Base-by-base conservation (phyloP, 2,113 vertebrate genomes). In the Carollia perspicillata region DNA sequence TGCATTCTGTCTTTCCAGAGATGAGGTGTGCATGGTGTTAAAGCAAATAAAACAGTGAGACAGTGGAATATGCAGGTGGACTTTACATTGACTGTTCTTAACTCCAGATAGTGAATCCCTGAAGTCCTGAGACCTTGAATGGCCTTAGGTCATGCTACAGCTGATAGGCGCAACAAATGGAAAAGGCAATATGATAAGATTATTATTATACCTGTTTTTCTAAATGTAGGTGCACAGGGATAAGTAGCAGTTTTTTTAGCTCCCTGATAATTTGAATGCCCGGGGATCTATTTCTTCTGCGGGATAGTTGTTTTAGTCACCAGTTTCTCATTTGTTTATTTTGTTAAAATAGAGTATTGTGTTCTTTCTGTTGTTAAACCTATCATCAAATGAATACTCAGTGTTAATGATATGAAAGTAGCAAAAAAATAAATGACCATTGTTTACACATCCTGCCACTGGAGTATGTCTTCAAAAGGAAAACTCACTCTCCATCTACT, bases 21-120 rank as follows among this genome's bases (percentile, higher is more conserved):
- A 95, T 90, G 95, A 98, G 75, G 90, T 96, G 14, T 95, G 96
- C 66, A 86, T 84, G 96, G 83, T 96, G 30, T 96, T 96, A 97
- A 98, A 96, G 95, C 72, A 98, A 98, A 98, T 68, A 33, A 96
- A 97, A 93, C 86, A 95, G 65, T 68, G 77, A 97, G 88, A 87
- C 92, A 94, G n/a, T 1, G 3, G 53, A 98, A 72, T 97, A 66
- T 14, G 1, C 97, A 96, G 81, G 89, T 89, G 44, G 87, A 97
- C 96, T 97, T 98, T 97, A 87, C 94, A 95, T 69, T 94, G 68
- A 92, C 74, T 97, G 42, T 16, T 95, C 85, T 97, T 97, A 85
- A 97, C 44, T 75, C 85, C 68, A 97, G 68, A 94, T 89, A 94
- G 63, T 86, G 71, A 78, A 95, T 97, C 81, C 96, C 22, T 16